A percentile compares a stretch with the other conserved stretches of the same genome.
Conservation (phyloP, 2,888 invertebrate species). For the Globia sparganii region DNA sequence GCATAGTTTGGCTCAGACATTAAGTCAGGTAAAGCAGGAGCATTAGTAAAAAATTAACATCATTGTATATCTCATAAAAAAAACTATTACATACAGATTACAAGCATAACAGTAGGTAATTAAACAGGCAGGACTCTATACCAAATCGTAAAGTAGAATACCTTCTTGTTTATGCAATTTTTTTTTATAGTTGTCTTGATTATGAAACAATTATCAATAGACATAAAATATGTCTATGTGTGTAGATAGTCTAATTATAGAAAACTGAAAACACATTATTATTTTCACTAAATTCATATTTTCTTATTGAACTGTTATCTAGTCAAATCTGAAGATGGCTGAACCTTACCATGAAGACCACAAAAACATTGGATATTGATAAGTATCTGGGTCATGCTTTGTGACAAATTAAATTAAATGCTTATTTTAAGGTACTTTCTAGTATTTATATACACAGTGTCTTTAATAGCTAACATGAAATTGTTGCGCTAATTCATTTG, state of each 20-base stretch:
- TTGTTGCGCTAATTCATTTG: too few relatives aligned
- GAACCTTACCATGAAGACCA: not conserved
- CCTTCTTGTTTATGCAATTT: not conserved
- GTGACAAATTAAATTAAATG: not conserved
- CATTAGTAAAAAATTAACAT: not conserved
- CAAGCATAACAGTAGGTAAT: not conserved
- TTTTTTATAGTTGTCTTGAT: not conserved
- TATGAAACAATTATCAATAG: not conserved
- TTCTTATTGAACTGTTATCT: not conserved
- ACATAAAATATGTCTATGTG: not conserved
- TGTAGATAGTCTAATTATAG: not conserved
- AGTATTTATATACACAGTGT: not conserved
- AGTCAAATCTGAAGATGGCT: not conserved
- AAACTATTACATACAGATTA: not conserved
- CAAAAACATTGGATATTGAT: slow-evolving; percentile 10
- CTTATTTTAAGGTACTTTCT: not conserved
- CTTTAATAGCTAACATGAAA: not conserved
- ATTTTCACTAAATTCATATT: not conserved
- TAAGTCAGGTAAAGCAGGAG: not conserved
- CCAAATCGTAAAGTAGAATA: not conserved
- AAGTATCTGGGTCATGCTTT: slow-evolving; percentile 1
- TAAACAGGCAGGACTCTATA: not conserved
- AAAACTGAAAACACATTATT: not conserved
- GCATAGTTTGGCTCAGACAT: not conserved
- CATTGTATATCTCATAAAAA: not conserved